Base-by-base conservation (phyloP, 2,113 vertebrate species). In the Megaleporinus macrocephalus region DNA sequence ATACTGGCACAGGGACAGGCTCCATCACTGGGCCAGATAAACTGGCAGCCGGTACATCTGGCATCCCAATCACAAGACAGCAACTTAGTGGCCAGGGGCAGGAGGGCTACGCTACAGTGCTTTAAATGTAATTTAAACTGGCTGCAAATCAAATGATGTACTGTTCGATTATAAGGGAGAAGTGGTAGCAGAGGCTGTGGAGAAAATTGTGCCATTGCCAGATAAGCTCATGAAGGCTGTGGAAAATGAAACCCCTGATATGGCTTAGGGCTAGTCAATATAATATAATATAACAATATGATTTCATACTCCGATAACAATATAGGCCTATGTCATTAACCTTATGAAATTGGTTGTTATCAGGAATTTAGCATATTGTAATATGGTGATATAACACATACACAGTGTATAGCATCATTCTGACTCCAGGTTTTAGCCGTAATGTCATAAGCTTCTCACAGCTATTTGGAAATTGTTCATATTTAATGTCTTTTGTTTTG, bases 111-210 rank as follows among this genome's bases (percentile, higher is more conserved):
- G 44, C 15, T 75, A 57, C 33, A 75, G 20, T 66, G 27, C 27
- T 47, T 77, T 30, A 77, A 29, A 77, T 49, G 75, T 41, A 63
- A 12, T 77, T 65, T 33, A 44, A 2, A 41, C 30, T 69, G 66
- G 33, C 66, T 44, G 20, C 22, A 70, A 44, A 70, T 70, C 66
- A 44, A 44, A 70, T 44, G 22, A 70, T 44, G 20, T 44, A 36
- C 20, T 13, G 36, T 15, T 44, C 33, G 11, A 68, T 36, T 68
- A 36, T 22, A 41, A 70, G 22, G 14, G 33, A 69, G 22, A 70
- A 41, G 66, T 44, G 9, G 18, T 70, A 13, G 36, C 33, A 44
- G 33, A 44, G 13, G 65, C 29, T 14, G 36, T 22, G 16, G 30
- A 36, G 65, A 20, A 68, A 36, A 20, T n/a, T 57, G 53, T 57